phyloP scores from a whole-genome alignment of 2,113 vertebrate genomes.

The Cryptoleucopteryx plumbea region DNA sequence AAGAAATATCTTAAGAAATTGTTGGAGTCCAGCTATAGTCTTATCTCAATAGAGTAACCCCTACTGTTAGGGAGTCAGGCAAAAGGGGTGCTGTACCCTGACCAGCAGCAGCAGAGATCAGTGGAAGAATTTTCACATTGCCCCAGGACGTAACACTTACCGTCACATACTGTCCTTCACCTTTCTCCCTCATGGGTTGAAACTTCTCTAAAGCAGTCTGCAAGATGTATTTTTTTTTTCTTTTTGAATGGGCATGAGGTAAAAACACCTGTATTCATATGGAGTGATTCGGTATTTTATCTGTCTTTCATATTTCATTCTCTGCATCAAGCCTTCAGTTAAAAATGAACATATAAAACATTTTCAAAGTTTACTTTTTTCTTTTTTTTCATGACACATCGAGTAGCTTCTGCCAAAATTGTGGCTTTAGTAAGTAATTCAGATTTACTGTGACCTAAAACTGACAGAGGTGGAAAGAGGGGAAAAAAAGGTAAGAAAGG shows the following conservation, averaged over 20 bases:
- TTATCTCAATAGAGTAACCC: background rate
- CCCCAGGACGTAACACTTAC: background rate
- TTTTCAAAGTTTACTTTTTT: background rate
- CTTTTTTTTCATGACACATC: background rate
- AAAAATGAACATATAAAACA: background rate
- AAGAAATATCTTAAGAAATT: background rate
- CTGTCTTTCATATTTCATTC: background rate
- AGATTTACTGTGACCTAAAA: background rate
- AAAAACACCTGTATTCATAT: background rate
- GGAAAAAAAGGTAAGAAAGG: background rate
- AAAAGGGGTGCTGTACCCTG: background rate
- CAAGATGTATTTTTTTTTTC: too few species aligned
- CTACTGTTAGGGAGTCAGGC: rapidly evolving
- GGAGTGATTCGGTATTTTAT: background rate
- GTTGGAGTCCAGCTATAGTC: background rate
- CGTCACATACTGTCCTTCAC: background rate
- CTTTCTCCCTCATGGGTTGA: background rate
- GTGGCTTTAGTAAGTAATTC: background rate
- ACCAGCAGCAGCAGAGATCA: background rate
- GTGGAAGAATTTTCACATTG: background rate
- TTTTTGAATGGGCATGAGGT: background rate
- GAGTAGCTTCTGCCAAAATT: background rate
- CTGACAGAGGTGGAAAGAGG: background rate
- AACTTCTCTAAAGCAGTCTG: background rate
- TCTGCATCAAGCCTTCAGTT: background rate